phyloP scores from a whole-genome alignment of 2,888 invertebrate species.

The Lepidochrysops patricia region DNA sequence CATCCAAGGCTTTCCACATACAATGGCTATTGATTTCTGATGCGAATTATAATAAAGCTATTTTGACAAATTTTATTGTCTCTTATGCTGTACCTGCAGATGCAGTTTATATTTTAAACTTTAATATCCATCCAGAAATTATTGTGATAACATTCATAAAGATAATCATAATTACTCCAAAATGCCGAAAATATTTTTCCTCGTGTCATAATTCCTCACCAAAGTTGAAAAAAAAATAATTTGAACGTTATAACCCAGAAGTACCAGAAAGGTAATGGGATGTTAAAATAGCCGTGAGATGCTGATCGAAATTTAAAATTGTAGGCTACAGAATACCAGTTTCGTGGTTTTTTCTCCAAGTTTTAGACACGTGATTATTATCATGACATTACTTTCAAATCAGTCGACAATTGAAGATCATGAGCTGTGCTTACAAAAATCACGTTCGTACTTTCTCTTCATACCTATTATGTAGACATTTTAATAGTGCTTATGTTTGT shows the following conservation, averaged over 20 bases:
- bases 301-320: neutral
- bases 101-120: neutral
- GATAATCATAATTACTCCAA: too few species aligned
- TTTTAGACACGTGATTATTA: neutral
- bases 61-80: neutral
- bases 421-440: neutral
- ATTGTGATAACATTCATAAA: too few species aligned
- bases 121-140: neutral
- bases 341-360: neutral
- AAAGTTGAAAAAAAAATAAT: neutral
- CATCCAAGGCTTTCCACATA: constrained; percentile 16
- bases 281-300: neutral
- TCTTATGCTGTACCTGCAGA: neutral
- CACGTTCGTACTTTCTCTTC: constrained; percentile 8
- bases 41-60: neutral
- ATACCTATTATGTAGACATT: neutral
- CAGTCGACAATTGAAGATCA: neutral
- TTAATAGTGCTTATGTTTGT: neutral
- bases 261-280: neutral
- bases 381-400: constrained; percentile 7
- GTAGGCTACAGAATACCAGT: neutral
- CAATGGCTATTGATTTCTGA: constrained; percentile 1
- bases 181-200: too few species aligned
- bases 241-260: neutral
- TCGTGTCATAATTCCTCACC: too few species aligned